Base-by-base conservation (phyloP, 2,888 invertebrate genomes). In the Zaprionus lineosus region DNA sequence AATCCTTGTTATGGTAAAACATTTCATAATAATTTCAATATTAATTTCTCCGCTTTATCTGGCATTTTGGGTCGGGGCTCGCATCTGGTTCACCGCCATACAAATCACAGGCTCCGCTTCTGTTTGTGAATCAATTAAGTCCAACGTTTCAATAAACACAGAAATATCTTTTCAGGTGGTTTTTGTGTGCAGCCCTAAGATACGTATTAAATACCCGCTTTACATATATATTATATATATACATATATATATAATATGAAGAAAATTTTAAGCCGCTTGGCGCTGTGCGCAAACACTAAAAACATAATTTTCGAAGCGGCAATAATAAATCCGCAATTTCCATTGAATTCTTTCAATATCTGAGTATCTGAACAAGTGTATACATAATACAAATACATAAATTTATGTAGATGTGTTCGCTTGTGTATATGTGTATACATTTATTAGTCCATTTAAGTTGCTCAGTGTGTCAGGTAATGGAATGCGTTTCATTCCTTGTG, bases 311-410 rank as follows among this genome's bases (percentile, higher is more conserved):
- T 57, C 76, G 57, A 74, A 46, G 57, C 34, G 63, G 66, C 59
- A 61, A 69, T 69, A 79, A 79, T 65, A 69, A 77, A 68, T 75
- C 62, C 69, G 66, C 47, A 59, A 66, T 73, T 83, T 61, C 40
- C 57, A 57, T 63, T 51, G 43, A 63, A 18, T 33, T 16, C 18
- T 33, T 46, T 18, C n/a, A n/a, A n/a, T n/a, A n/a, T 9, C 3
- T 4, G 24, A 19, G 26, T 21, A n/a, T 11, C 15, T 7, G 11
- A 2, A 19, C 12, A 41, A 16, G 16, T 18, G 34, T 36, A 14
- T 14, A 37, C 36, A 14, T 2, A 9, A 8, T 9, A 29, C n/a
- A 26, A 2, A 34, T 5, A 9, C 0, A 29, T 1, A 16, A 2
- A 18, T 24, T 33, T 39, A 36, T 16, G 29, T 1, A 4, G 8